Percentiles rank a stretch among this genome's conserved stretches.
Conservation (phyloP, 2,797 vertebrate species). For the Cuniculus paca region DNA sequence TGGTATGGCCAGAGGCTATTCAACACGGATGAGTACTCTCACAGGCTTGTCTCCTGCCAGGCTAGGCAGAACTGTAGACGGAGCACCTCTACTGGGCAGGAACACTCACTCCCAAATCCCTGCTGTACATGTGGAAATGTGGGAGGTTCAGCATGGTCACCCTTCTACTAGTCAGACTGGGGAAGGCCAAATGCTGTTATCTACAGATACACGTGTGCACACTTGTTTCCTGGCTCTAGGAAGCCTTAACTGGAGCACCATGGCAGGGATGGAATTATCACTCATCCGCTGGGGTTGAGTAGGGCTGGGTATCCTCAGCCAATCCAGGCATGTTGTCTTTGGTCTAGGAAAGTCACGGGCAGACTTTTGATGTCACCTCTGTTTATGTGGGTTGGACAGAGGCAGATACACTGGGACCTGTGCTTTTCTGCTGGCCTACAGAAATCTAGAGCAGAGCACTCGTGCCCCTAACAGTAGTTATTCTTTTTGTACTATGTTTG, state of each 20-base stretch:
- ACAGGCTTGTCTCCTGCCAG: not conserved
- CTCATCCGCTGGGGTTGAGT: not conserved
- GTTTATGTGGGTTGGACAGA: not conserved
- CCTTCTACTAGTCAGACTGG: not conserved
- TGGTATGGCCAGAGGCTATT: not conserved
- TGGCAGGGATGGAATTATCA: not conserved
- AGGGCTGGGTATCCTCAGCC: not conserved
- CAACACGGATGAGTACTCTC: not conserved
- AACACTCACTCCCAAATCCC: not conserved
- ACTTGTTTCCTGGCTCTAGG: not conserved
- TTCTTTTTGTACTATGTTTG: conserved; percentile 51
- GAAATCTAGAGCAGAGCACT: not conserved
- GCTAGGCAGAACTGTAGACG: not conserved
- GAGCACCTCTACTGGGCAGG: not conserved
- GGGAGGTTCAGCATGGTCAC: not conserved
- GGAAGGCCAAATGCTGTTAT: not conserved
- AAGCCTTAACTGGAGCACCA: not conserved
- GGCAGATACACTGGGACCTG: not conserved
- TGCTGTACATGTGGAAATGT: not conserved
- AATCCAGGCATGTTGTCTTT: not conserved
- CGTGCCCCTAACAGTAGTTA: not conserved
- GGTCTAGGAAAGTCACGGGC: not conserved
- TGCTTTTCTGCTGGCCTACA: not conserved
- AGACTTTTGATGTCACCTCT: not conserved
- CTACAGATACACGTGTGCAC: not conserved